A percentile compares a stretch with the other conserved stretches of the same genome.
phyloP scores from a whole-genome alignment of 2,888 invertebrate genomes.

The Drosophila maculinotata region DNA sequence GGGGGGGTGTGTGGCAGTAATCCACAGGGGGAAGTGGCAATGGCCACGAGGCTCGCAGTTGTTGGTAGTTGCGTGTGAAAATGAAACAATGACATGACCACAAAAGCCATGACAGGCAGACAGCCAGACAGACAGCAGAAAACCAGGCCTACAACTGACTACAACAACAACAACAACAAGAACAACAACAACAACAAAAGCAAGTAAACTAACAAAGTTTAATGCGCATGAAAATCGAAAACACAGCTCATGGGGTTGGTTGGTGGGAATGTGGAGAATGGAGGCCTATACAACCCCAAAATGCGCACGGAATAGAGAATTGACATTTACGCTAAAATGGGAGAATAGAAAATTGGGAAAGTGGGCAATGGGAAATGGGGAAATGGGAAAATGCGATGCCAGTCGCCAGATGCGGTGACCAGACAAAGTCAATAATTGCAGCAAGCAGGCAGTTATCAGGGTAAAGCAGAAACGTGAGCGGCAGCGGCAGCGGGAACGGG shows the following conservation, averaged over 20 bases:
- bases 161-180: slow-evolving; percentile 17
- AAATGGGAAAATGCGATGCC: slow-evolving; percentile 32
- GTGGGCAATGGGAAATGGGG: slow-evolving; percentile 10
- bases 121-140: slow-evolving; percentile 14
- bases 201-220: slow-evolving; percentile 54
- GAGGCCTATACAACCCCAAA: neutral
- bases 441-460: slow-evolving; percentile 7
- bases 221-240: slow-evolving; percentile 58
- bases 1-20: neutral
- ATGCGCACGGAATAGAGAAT: slow-evolving; percentile 46
- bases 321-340: slow-evolving; percentile 72
- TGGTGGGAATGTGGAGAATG: neutral
- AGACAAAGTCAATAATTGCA: slow-evolving; percentile 66
- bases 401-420: slow-evolving; percentile 49
- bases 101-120: slow-evolving; percentile 58
- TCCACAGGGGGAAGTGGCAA: slow-evolving; percentile 30
- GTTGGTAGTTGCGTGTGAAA: slow-evolving; percentile 73
- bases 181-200: slow-evolving; percentile 12
- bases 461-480: no score
- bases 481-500: no score
- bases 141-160: slow-evolving; percentile 18
- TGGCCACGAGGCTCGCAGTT: slow-evolving; percentile 19
- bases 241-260: neutral
- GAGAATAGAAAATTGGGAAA: slow-evolving; percentile 7
- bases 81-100: slow-evolving; percentile 78